Evolutionary conservation across 1,140 invertebrate genomes (phyloP).

Genomic region (Caenorhabditis briggsae): DNA sequence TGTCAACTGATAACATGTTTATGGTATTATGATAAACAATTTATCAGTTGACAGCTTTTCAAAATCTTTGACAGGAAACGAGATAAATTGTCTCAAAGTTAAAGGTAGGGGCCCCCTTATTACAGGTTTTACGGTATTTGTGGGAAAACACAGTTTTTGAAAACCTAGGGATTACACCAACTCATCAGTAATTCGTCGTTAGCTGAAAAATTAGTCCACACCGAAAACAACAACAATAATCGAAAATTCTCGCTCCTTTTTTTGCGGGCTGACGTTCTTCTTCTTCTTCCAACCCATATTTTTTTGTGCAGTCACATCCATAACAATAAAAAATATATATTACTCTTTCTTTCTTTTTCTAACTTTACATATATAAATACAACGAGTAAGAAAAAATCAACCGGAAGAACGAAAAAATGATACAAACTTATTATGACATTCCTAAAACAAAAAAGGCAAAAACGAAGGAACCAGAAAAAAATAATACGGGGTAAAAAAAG

Average conservation of each 20-base stretch:
- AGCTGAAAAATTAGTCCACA: slow-evolving; percentile 37
- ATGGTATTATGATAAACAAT: too few relatives aligned
- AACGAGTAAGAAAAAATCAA: background rate
- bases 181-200: slow-evolving; percentile 26
- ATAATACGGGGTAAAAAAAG: background rate
- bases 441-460: background rate
- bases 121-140: too few relatives aligned
- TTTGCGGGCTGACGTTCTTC: slow-evolving; percentile 2
- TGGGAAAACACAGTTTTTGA: too few relatives aligned
- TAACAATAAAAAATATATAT: slow-evolving; percentile 31
- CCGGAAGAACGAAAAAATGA: background rate
- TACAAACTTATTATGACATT: slow-evolving; percentile 24
- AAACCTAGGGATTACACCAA: background rate
- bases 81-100: too few relatives aligned
- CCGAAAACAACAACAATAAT: slow-evolving; percentile 40
- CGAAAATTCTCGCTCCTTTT: slow-evolving; percentile 43
- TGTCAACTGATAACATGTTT: too few relatives aligned
- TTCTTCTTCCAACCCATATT: background rate
- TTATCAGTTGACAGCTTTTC: too few relatives aligned
- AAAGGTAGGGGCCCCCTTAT: too few relatives aligned
- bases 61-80: too few relatives aligned
- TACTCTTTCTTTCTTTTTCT: slow-evolving; percentile 3
- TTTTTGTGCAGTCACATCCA: slow-evolving; percentile 36
- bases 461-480: background rate
- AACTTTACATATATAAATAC: slow-evolving; percentile 46